phyloP scores from a whole-genome alignment of 2,888 invertebrate genomes.

The Polymixis lichenea region DNA sequence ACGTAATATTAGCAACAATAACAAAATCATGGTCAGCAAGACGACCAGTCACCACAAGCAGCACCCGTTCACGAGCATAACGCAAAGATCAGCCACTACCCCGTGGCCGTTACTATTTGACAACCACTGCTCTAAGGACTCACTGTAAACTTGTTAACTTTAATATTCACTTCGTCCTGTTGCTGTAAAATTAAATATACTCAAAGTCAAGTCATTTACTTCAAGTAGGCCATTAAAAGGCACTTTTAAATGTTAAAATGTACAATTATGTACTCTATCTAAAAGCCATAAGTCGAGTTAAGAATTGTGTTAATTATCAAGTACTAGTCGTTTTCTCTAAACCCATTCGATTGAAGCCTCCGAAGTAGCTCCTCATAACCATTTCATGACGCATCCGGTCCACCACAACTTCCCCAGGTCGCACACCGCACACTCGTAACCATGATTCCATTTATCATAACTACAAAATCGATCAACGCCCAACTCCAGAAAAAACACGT shows the following conservation, averaged over 20 bases:
- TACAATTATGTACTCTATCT: neutral
- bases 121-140: no score
- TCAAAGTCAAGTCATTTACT: neutral
- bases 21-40: no score
- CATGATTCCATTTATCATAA: slow-evolving; percentile 26
- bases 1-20: no score
- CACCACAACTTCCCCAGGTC: neutral
- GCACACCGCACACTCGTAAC: neutral
- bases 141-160: neutral
- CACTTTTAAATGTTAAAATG: neutral
- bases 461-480: neutral
- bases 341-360: neutral
- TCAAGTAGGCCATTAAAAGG: neutral
- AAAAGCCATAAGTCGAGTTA: neutral
- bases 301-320: neutral
- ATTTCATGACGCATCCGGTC: slow-evolving; percentile 2
- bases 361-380: neutral
- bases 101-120: no score
- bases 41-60: no score
- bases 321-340: neutral
- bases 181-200: neutral
- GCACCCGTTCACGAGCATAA: no score
- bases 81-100: no score
- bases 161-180: no score
- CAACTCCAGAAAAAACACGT: slow-evolving; percentile 8